phyloP scores from a whole-genome alignment of 2,113 vertebrate genomes.

The Leptosomus discolor region DNA sequence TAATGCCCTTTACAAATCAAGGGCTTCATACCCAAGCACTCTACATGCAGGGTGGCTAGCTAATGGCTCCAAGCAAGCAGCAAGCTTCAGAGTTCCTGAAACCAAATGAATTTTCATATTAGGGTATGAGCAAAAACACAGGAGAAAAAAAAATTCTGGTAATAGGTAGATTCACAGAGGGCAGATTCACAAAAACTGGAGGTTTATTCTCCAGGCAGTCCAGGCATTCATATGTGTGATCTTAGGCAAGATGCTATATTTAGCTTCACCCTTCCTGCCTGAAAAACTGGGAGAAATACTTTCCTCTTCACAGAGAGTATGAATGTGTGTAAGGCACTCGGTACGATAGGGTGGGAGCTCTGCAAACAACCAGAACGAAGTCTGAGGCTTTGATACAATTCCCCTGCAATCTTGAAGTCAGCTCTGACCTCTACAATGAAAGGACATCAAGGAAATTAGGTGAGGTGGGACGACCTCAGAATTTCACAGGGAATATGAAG shows the following conservation, averaged over 20 bases:
- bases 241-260: not conserved
- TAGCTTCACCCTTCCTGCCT: not conserved
- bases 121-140: not conserved
- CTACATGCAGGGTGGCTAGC: not conserved
- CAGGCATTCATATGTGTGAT: not conserved
- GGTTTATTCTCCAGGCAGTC: not conserved
- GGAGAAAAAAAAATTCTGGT: not conserved
- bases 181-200: not conserved
- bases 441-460: not conserved
- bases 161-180: not conserved
- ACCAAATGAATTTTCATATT: not conserved
- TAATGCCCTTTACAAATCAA: not conserved
- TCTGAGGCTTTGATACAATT: not conserved
- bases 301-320: not conserved
- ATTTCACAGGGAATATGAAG: not conserved
- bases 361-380: constrained; percentile 13
- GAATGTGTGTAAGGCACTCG: not conserved
- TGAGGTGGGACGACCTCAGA: not conserved
- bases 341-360: not conserved
- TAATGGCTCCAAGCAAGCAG: not conserved
- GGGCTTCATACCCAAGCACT: not conserved
- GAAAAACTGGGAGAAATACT: not conserved
- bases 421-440: not conserved
- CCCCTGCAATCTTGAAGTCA: not conserved
- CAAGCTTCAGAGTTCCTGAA: not conserved